A percentile compares a stretch with the other conserved stretches of the same genome.
Conservation (phyloP, 1,140 invertebrate genomes). For the Drosophila lini region DNA sequence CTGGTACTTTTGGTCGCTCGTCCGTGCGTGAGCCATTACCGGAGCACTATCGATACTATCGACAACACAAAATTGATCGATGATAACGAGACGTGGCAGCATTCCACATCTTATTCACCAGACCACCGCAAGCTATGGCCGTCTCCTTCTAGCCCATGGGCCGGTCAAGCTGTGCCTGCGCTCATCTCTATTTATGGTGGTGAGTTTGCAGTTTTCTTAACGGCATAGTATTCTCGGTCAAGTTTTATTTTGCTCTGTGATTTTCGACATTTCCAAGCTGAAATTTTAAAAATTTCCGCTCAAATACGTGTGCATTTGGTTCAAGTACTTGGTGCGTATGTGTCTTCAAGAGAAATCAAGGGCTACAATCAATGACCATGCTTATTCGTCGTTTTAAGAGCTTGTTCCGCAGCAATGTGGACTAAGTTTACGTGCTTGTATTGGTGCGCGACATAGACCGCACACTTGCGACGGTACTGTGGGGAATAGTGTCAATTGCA, state of each 20-base stretch:
- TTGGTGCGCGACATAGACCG: conserved; percentile 52
- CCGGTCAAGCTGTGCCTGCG: conserved; percentile 18
- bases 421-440: conserved; percentile 46
- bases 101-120: conserved; percentile 55
- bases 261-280: conserved; percentile 83
- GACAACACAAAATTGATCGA: too few species aligned
- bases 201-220: conserved; percentile 81
- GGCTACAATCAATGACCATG: conserved; percentile 1
- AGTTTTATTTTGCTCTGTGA: conserved; percentile 84
- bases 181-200: conserved; percentile 47
- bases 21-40: too few species aligned
- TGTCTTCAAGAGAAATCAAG: conserved; percentile 26
- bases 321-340: conserved; percentile 79
- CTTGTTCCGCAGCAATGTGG: conserved; percentile 53
- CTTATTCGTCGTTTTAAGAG: conserved; percentile 23
- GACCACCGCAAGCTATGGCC: conserved; percentile 1
- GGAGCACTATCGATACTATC: too few species aligned
- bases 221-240: conserved; percentile 78
- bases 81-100: conserved; percentile 58
- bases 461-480: conserved; percentile 38
- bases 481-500: conserved; percentile 37
- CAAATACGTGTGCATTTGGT: conserved; percentile 67
- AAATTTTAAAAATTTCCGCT: conserved; percentile 80
- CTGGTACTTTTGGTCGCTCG: too few species aligned
- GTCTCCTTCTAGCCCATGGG: conserved; percentile 34